Evolutionary conservation across 2,113 vertebrate genomes (phyloP), one percentile per base, ranked within the genome.

Genomic region (Piprites chloris): DNA sequence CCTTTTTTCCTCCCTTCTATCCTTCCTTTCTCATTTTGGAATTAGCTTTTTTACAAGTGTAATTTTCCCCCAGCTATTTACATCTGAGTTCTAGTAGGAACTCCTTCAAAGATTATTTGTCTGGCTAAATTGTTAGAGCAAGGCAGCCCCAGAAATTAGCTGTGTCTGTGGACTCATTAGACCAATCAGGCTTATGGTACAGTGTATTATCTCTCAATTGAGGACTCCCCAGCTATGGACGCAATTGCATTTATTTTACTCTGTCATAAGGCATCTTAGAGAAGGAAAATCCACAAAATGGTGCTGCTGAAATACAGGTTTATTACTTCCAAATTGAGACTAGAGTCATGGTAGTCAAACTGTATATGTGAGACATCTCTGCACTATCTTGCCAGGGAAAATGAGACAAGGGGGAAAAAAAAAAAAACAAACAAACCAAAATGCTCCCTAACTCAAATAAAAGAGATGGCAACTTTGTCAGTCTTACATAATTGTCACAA

Each of bases 371-470:
- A 53, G 28, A 49, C 11, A 24, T 41, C 8, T 46, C n/a, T 52
- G 5, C 16, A 73, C 19, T 42, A 47, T 37, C 27, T 63, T 49
- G 32, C 19, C 26, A 72, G 14, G 19, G 10, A 63, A 18, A 44
- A 66, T 30, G 14, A 76, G 12, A 52, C 6, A 42, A 46, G 7
- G 3, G 6, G 9, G 22, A 27, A 50, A n/a, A 28, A 49, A 66
- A 19, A 2, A 42, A 16, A 42, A 42, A 12, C 14, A 42, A 42
- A 42, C 12, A n/a, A n/a, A 5, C 35, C 32, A 11, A 1, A 12
- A 33, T 21, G 6, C 0, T 1, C 6, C 23, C 4, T 1, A 4
- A 14, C 12, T 8, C 23, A 49, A 33, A 35, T 14, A 33, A 69
- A 24, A 74, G 56, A 59, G 6, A 37, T 19, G 6, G 3, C 33